phyloP scores from a whole-genome alignment of 2,797 vertebrate genomes.

The Masticophis lateralis region DNA sequence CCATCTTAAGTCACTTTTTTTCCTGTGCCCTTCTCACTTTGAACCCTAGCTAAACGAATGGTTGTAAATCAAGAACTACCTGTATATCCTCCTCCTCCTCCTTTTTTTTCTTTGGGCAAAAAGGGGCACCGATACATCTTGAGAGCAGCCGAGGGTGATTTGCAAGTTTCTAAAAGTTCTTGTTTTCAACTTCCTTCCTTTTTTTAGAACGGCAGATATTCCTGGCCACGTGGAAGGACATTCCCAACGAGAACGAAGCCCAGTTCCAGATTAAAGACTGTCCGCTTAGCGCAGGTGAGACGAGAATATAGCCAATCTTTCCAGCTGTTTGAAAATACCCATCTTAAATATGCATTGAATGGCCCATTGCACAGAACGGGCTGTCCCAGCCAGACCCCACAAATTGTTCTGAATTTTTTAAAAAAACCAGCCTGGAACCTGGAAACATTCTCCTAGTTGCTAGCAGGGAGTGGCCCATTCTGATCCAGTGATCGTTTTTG shows the following conservation, averaged over 20 bases:
- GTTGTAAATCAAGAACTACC: neutral
- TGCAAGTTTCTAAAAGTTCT: neutral
- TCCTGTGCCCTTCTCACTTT: neutral
- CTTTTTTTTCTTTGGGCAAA: neutral
- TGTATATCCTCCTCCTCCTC: neutral
- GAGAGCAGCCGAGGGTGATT: neutral
- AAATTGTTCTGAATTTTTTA: neutral
- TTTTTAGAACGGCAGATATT: slow-evolving; percentile 90
- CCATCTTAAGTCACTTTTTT: too few species aligned
- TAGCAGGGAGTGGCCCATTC: neutral
- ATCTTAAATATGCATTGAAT: neutral
- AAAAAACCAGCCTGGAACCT: neutral
- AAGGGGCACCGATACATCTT: neutral
- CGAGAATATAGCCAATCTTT: neutral
- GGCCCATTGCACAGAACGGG: neutral
- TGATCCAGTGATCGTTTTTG: neutral
- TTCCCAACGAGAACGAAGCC: slow-evolving; percentile 92
- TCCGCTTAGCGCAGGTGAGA: slow-evolving; percentile 85
- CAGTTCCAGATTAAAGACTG: slow-evolving; percentile 97
- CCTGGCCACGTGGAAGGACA: slow-evolving; percentile 97
- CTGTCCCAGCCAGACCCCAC: neutral
- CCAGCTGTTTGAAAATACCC: neutral
- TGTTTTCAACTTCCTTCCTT: rapidly evolving
- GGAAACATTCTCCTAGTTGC: neutral
- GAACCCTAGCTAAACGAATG: neutral